Evolutionary conservation across 2,113 vertebrate genomes (phyloP).

Genomic region (Beaufortia kweichowensis): DNA sequence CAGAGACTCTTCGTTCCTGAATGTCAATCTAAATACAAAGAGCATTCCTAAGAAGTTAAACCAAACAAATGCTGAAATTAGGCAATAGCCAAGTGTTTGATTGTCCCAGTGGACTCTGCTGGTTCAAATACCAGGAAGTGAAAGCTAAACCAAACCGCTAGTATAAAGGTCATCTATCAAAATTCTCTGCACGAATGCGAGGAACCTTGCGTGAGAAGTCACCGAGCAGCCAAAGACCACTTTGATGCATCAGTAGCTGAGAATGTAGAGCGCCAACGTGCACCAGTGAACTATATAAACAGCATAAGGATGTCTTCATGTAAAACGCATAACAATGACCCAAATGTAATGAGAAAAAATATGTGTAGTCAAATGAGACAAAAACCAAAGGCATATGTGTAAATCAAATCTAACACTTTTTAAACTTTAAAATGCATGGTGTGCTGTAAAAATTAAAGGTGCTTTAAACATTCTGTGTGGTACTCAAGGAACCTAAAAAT

Average conservation of each 20-base stretch:
- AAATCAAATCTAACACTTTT: background rate
- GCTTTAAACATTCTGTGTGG: too few species aligned
- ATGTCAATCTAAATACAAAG: too few species aligned
- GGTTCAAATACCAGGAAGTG: conserved; percentile 21
- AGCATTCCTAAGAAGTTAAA: background rate
- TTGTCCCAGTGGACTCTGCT: background rate
- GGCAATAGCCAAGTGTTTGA: background rate
- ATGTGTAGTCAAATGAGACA: background rate
- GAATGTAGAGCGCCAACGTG: background rate
- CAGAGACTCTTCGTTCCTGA: too few species aligned
- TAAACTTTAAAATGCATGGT: background rate
- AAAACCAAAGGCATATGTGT: conserved; percentile 7
- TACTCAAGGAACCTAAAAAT: too few species aligned
- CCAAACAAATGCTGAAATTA: conserved; percentile 2
- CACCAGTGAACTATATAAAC: background rate
- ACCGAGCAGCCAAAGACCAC: background rate
- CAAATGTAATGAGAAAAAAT: background rate
- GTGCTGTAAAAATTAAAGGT: too few species aligned
- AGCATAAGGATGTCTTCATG: background rate
- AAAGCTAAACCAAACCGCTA: background rate
- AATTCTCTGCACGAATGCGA: conserved; percentile 23
- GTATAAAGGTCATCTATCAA: conserved; percentile 27
- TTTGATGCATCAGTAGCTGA: background rate
- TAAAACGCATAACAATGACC: background rate
- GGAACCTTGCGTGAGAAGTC: background rate